Base-by-base conservation (phyloP, 2,888 invertebrate genomes). In the Mamestra brassicae region DNA sequence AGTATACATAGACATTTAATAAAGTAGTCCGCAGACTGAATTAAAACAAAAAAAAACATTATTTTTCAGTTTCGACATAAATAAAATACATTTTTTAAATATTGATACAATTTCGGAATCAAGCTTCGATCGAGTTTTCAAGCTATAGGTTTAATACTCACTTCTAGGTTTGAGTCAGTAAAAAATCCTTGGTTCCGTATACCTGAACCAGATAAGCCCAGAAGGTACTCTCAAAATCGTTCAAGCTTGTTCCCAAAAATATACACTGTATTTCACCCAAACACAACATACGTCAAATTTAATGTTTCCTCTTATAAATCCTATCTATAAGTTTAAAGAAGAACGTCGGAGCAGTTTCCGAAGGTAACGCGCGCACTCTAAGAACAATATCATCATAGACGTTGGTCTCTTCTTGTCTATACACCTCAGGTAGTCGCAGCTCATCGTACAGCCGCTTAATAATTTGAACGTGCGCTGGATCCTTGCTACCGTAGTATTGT, bases 311-410 rank as follows among this genome's bases (percentile, higher is more conserved):
- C 70, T 94, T 97, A 90, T 98, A 98, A 82, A 98, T 97, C 91
- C 97, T 98, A 79, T 98, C 97, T 80, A 98, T 94, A 83, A 98
- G 97, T 88, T 97, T 98, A 79, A 97, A 97, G 92, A 98, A 98
- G 55, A 98, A 93, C 69, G 97, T 97, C 76, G 98, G 98, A 5
- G 88, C 81, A 1, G 86, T 85, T 64, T 97, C 97, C 3, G 97
- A 97, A 3, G 98, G 97, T 76, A 98, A 97, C 90, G 97, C 97
- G 81, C 97, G 97, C 81, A 98, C 97, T 87, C 97, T 97, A 0
- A 97, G 97, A 80, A 97, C 97, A 78, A 98, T 97, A 86, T 97
- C 95, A 84, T 98, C 97, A 89, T 97, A 98, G 38, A 97, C 97
- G 84, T 97, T 97, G 77, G 98, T 97, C 91, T 98, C 98, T 82